phyloP scores from a whole-genome alignment of 2,113 vertebrate genomes.

The Pungitius pungitius region DNA sequence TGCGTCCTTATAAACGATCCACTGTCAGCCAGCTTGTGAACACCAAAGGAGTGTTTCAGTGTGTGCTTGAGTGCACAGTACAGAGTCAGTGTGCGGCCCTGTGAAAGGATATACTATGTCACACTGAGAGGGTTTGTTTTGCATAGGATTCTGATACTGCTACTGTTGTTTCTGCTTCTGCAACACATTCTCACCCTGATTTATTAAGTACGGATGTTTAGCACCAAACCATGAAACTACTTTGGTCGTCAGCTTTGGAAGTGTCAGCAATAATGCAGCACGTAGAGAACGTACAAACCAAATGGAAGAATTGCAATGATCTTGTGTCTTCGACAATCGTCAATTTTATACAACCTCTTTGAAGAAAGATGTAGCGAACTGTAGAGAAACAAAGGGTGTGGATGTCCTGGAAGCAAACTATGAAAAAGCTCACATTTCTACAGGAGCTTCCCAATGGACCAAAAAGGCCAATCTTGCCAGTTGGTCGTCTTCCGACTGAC shows the following conservation, averaged over 20 bases:
- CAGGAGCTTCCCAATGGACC: background rate
- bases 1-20: slow-evolving; percentile 58
- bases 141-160: background rate
- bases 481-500: background rate
- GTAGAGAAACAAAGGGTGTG: too few species aligned
- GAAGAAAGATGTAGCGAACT: too few species aligned
- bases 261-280: background rate
- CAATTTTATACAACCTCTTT: too few species aligned
- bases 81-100: background rate
- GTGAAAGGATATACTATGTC: slow-evolving; percentile 34
- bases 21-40: slow-evolving; percentile 56
- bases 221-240: background rate
- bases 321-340: too few species aligned
- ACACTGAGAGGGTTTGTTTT: slow-evolving; percentile 36
- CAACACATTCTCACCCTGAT: background rate
- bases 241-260: background rate
- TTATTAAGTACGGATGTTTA: background rate
- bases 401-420: too few species aligned
- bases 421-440: too few species aligned
- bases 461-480: background rate
- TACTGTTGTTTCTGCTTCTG: background rate
- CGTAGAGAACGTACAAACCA: too few species aligned
- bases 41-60: slow-evolving; percentile 39
- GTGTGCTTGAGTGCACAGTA: slow-evolving; percentile 16
- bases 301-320: too few species aligned